Percentiles rank a stretch among this genome's conserved stretches.
These are phyloP conservation scores for Leptopilina clavipes DNA, from an alignment of 1,140 invertebrate species.

Conservation along the genomic window DNA sequence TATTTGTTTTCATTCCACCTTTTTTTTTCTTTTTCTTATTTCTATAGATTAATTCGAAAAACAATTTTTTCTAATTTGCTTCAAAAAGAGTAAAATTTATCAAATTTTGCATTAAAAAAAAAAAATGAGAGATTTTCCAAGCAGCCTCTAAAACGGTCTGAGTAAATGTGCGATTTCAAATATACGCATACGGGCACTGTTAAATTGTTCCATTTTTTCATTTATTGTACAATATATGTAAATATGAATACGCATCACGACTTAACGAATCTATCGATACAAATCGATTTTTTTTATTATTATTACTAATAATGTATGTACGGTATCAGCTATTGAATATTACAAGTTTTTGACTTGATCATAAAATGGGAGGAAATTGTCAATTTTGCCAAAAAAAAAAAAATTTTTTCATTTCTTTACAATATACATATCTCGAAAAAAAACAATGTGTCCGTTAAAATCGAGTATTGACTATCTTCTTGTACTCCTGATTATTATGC, in stretches of 20 bases:
- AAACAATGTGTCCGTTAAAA: slow-evolving; percentile 42
- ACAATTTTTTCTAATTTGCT: slow-evolving; percentile 15
- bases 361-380: slow-evolving; percentile 29
- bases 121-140: slow-evolving; percentile 59
- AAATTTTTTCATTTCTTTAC: slow-evolving; percentile 24
- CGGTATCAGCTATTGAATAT: slow-evolving; percentile 56
- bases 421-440: neutral
- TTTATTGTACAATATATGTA: slow-evolving; percentile 58
- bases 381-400: slow-evolving; percentile 41
- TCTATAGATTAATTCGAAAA: no score
- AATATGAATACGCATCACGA: slow-evolving; percentile 63
- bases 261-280: slow-evolving; percentile 59
- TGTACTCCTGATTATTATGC: slow-evolving; percentile 35
- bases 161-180: slow-evolving; percentile 48
- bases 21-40: no score
- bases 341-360: slow-evolving; percentile 52
- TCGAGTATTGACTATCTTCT: slow-evolving; percentile 46
- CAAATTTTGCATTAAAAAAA: slow-evolving; percentile 35
- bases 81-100: slow-evolving; percentile 1
- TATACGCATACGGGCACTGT: slow-evolving; percentile 65
- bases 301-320: slow-evolving; percentile 61
- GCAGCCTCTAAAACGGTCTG: slow-evolving; percentile 54
- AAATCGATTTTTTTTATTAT: slow-evolving; percentile 36
- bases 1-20: neutral
- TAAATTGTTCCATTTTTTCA: slow-evolving; percentile 41